Percentiles rank a stretch among this genome's conserved stretches.
phyloP scores from a whole-genome alignment of 2,797 vertebrate species.

The Xenopus petersii region DNA sequence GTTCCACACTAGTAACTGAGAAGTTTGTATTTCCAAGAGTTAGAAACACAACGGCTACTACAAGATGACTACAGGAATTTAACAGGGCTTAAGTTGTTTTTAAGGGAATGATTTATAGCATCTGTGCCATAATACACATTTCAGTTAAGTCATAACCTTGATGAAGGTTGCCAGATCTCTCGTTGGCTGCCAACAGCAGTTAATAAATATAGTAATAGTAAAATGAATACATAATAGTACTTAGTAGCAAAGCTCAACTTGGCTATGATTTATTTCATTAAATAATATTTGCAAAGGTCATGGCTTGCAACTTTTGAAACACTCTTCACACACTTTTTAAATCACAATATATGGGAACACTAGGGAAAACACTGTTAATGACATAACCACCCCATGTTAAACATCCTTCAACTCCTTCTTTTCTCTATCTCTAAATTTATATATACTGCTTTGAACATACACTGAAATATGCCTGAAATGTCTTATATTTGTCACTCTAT shows the following conservation, averaged over 20 bases:
- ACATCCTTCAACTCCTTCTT: too few relatives aligned
- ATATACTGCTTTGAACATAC: too few relatives aligned
- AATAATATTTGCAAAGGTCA: too few relatives aligned
- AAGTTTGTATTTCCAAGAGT: background rate
- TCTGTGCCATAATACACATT: background rate
- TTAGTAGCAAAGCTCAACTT: too few relatives aligned
- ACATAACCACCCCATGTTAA: too few relatives aligned
- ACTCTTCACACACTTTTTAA: too few relatives aligned
- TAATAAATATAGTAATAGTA: background rate
- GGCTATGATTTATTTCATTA: background rate
- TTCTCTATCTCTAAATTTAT: too few relatives aligned
- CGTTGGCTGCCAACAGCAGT: background rate
- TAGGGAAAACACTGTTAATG: too few relatives aligned
- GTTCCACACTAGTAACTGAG: conserved; percentile 13
- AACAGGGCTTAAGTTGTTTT: background rate
- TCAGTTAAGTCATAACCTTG: background rate
- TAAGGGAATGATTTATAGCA: background rate
- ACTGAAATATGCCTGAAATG: too few relatives aligned
- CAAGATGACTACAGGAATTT: background rate
- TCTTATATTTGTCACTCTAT: too few relatives aligned
- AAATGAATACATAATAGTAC: background rate
- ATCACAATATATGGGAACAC: too few relatives aligned
- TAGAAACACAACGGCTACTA: background rate
- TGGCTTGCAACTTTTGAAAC: too few relatives aligned
- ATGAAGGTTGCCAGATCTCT: background rate